These are phyloP conservation scores for Eristalis tenax DNA, from an alignment of 2,888 invertebrate species.

Conservation along the genomic window DNA sequence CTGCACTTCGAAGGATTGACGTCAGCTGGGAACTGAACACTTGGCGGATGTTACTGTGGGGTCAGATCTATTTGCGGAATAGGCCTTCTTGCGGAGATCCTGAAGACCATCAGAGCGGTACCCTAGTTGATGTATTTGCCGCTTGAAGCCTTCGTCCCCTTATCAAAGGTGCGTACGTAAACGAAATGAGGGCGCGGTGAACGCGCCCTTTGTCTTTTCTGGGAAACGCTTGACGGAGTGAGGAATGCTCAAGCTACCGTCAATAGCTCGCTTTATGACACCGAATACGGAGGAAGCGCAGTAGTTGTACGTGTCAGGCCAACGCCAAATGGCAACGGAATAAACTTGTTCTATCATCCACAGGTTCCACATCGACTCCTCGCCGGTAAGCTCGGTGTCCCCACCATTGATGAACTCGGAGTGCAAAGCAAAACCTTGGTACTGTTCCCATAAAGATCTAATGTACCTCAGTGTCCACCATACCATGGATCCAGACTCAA, in stretches of 20 bases:
- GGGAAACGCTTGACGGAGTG: slow-evolving; percentile 99
- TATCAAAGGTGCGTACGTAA: slow-evolving; percentile 97
- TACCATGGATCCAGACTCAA: slow-evolving; percentile 95
- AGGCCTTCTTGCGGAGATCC: too few relatives aligned
- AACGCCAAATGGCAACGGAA: slow-evolving; percentile 98
- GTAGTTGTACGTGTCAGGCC: slow-evolving; percentile 97
- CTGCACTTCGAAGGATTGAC: too few relatives aligned
- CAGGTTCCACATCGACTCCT: slow-evolving; percentile 97
- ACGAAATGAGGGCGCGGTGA: slow-evolving; percentile 97
- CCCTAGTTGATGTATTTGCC: too few relatives aligned
- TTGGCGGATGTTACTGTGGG: too few relatives aligned
- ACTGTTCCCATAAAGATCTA: too few relatives aligned
- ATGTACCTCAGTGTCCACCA: too few relatives aligned
- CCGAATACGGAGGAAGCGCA: slow-evolving; percentile 96
- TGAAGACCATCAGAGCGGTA: too few relatives aligned
- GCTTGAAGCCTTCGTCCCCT: too few relatives aligned
- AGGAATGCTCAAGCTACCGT: slow-evolving; percentile 99
- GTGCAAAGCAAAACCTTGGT: too few relatives aligned
- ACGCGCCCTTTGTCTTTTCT: slow-evolving; percentile 96
- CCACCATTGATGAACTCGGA: too few relatives aligned
- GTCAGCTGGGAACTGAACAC: too few relatives aligned
- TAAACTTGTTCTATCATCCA: slow-evolving; percentile 95
- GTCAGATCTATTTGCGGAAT: too few relatives aligned
- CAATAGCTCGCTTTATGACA: slow-evolving; percentile 99
- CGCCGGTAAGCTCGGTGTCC: slow-evolving; percentile 95